Conservation (phyloP, 2,797 vertebrate genomes). For the Pipistrellus nathusii region DNA sequence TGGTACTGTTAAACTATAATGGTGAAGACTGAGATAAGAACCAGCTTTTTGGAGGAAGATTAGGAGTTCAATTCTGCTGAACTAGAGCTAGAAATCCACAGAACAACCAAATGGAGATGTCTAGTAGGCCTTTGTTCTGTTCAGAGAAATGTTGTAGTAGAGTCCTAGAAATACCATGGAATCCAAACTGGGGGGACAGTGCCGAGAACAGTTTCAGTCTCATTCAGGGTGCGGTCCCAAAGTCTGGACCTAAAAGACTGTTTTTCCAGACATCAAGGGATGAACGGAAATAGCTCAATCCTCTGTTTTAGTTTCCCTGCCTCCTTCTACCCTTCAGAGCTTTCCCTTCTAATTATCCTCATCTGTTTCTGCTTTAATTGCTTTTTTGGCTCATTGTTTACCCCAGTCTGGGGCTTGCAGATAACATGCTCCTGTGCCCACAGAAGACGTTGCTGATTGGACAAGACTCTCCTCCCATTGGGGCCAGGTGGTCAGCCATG, state of each 20-base stretch:
- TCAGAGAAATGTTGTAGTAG: neutral
- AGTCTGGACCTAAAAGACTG: constrained; percentile 74
- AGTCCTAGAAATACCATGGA: neutral
- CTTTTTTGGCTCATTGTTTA: constrained; percentile 79
- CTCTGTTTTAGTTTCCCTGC: constrained; percentile 77
- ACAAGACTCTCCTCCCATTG: neutral
- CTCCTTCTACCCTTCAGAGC: constrained; percentile 65
- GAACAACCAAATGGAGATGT: neutral
- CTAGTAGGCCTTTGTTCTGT: neutral
- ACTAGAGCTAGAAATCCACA: neutral
- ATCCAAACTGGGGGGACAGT: neutral
- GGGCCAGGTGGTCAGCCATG: neutral
- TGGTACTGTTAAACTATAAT: neutral
- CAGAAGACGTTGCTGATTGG: neutral
- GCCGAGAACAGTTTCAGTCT: constrained; percentile 42
- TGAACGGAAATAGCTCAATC: constrained; percentile 73
- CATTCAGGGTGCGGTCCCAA: constrained; percentile 66
- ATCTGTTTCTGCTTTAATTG: constrained; percentile 82
- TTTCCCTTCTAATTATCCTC: constrained; percentile 82
- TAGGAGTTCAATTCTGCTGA: neutral
- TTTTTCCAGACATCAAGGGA: constrained; percentile 82
- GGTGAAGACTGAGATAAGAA: neutral
- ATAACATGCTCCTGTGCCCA: neutral
- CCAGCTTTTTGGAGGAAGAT: neutral
- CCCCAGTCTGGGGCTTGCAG: constrained; percentile 58